Evolutionary conservation across 1,140 invertebrate species (phyloP).

Genomic region (Spodoptera litura): DNA sequence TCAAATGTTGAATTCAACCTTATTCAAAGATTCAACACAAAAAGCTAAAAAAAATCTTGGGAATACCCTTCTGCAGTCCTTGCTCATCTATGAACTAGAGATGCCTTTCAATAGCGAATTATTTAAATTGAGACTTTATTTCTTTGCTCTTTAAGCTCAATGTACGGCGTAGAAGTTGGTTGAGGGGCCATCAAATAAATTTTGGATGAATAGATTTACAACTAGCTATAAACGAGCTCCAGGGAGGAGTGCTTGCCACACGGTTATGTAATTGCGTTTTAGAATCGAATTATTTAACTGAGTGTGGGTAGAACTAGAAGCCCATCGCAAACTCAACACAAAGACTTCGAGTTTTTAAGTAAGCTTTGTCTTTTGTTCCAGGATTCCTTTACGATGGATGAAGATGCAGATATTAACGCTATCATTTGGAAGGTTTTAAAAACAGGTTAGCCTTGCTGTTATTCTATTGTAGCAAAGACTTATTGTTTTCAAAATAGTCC

Average conservation of each 20-base stretch:
- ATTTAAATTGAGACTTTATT: conserved; percentile 41
- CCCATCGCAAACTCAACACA: conserved; percentile 11
- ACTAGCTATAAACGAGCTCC: conserved; percentile 55
- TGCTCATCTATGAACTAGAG: conserved; percentile 29
- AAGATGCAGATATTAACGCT: conserved; percentile 34
- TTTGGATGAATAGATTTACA: conserved; percentile 59
- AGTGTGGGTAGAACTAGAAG: conserved; percentile 21
- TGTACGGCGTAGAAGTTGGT: neutral
- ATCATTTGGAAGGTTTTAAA: conserved; percentile 41
- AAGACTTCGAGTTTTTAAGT: conserved; percentile 2
- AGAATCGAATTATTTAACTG: conserved; percentile 23
- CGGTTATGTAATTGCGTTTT: conserved; percentile 51
- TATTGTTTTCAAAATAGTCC: conserved; percentile 19
- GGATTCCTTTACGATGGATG: conserved; percentile 29
- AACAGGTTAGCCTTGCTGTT: conserved; percentile 24
- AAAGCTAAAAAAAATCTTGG: conserved; percentile 53
- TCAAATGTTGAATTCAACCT: conserved; percentile 34
- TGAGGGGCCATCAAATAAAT: conserved; percentile 54
- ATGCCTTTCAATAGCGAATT: conserved; percentile 17
- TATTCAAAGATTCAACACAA: conserved; percentile 51
- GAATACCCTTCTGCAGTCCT: conserved; percentile 58
- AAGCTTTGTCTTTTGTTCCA: conserved; percentile 30
- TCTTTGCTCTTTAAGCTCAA: neutral
- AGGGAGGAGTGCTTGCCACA: conserved; percentile 46
- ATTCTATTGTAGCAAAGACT: neutral